Evolutionary conservation across 2,113 vertebrate genomes (phyloP).

Genomic region (Strigops habroptila): DNA sequence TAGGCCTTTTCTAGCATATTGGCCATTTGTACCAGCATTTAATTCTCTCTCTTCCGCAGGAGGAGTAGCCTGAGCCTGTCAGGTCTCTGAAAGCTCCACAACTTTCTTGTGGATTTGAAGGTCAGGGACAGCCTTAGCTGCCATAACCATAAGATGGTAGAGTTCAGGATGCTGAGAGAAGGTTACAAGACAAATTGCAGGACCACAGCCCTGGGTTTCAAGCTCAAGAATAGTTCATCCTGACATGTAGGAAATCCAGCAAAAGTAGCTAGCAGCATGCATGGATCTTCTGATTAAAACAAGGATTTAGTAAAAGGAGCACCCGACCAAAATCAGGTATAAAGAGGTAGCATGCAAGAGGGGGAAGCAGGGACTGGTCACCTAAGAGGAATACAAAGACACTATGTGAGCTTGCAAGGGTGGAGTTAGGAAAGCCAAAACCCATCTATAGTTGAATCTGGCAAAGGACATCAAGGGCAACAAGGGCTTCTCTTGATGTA

Average conservation of each 20-base stretch:
- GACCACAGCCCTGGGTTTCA: not conserved
- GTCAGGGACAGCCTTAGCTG: not conserved
- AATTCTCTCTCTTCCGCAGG: not conserved
- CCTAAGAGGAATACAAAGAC: not conserved
- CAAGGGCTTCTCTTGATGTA: not conserved
- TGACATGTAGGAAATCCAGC: not conserved
- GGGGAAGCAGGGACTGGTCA: not conserved
- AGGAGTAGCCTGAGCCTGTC: not conserved
- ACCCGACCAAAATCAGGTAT: not conserved
- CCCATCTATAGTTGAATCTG: not conserved
- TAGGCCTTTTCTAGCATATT: not conserved
- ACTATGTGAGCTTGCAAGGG: not conserved
- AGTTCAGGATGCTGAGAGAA: not conserved
- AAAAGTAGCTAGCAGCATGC: not conserved
- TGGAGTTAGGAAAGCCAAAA: not conserved
- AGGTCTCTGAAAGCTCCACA: not conserved
- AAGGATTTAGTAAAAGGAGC: not conserved
- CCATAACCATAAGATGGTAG: not conserved
- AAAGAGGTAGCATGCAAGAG: not conserved
- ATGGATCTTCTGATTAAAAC: not conserved
- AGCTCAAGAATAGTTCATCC: not conserved
- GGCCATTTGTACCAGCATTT: not conserved
- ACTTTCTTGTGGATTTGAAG: not conserved
- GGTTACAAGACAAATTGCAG: not conserved
- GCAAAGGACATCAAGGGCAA: not conserved